These are phyloP conservation scores for Napeogenes inachia DNA, from an alignment of 2,888 invertebrate species.

Conservation along the genomic window DNA sequence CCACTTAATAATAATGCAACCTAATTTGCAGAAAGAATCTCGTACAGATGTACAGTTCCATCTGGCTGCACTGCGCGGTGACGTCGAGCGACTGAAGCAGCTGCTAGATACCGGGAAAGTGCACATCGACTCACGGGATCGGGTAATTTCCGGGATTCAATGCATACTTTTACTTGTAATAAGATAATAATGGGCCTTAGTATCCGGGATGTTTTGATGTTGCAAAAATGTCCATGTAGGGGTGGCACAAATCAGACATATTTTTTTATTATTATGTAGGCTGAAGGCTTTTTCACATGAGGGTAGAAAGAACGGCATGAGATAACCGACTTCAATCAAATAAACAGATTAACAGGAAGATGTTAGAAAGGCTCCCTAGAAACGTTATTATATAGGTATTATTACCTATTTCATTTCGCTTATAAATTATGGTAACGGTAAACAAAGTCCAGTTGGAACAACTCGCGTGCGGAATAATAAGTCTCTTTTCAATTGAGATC, in stretches of 20 bases:
- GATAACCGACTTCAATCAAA: too few species aligned
- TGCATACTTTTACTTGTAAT: not conserved
- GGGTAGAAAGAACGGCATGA: too few species aligned
- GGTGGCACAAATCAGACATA: too few species aligned
- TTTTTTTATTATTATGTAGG: too few species aligned
- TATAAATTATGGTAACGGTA: not conserved
- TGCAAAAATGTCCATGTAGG: too few species aligned
- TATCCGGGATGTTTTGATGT: too few species aligned
- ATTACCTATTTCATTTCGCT: not conserved
- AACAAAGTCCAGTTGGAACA: not conserved
- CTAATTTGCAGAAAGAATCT: slow-evolving; percentile 88
- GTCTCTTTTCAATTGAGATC: not conserved
- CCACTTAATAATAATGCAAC: too few species aligned
- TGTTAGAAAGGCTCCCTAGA: not conserved
- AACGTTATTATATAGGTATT: not conserved
- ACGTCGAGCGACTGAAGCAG: slow-evolving; percentile 84
- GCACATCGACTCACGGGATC: slow-evolving; percentile 95
- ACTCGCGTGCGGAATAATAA: not conserved
- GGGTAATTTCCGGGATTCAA: slow-evolving; percentile 77
- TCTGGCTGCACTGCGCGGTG: slow-evolving; percentile 91
- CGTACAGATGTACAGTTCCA: slow-evolving; percentile 95
- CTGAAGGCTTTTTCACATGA: too few species aligned
- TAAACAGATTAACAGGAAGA: too few species aligned
- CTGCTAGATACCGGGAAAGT: slow-evolving; percentile 95
- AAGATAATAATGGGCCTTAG: too few species aligned